phyloP scores from a whole-genome alignment of 2,113 vertebrate species.

The Oreotrochilus melanogaster region DNA sequence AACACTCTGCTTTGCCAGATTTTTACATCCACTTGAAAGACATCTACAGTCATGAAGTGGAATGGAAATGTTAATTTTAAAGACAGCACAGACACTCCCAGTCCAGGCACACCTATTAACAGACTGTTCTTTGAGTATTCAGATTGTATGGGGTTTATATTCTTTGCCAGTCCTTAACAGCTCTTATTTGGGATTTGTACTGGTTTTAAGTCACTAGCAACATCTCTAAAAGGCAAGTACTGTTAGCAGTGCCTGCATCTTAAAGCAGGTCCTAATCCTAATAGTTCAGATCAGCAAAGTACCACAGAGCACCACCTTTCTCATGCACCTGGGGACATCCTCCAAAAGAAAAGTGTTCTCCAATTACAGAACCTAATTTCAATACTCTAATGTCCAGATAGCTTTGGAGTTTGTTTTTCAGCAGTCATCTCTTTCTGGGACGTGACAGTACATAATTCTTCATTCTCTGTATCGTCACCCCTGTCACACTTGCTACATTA shows the following conservation, averaged over 20 bases:
- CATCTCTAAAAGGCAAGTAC: neutral
- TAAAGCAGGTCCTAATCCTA: neutral
- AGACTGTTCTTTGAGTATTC: neutral
- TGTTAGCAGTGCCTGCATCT: neutral
- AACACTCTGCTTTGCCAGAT: neutral
- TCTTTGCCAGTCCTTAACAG: neutral
- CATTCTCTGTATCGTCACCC: neutral
- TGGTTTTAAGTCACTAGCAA: neutral
- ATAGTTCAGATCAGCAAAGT: neutral
- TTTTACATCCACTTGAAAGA: neutral
- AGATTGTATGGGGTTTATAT: neutral
- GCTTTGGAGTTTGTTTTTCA: neutral
- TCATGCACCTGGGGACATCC: neutral
- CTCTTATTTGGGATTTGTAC: neutral
- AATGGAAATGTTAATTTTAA: neutral
- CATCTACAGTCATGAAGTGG: neutral
- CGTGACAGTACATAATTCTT: neutral
- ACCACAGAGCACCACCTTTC: neutral
- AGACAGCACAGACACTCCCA: neutral
- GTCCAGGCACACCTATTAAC: neutral
- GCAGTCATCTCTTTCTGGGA: neutral
- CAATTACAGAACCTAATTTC: neutral
- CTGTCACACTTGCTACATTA: neutral
- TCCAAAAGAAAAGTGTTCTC: neutral
- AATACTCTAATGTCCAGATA: neutral